Evolutionary conservation across 2,113 vertebrate genomes (phyloP).

Genomic region (Calcarius ornatus): DNA sequence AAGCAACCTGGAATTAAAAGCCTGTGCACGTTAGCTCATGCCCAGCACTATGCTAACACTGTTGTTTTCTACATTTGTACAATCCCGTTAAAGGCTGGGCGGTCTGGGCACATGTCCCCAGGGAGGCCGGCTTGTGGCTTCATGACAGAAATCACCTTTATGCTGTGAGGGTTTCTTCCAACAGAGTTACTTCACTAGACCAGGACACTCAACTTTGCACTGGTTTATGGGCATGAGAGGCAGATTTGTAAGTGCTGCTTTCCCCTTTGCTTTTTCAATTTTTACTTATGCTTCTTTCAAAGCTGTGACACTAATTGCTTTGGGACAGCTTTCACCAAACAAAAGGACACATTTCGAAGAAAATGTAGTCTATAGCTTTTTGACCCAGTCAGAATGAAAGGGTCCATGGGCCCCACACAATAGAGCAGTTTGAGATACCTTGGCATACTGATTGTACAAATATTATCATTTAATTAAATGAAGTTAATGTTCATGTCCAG

Average conservation of each 20-base stretch:
- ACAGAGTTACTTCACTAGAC: neutral
- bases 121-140: neutral
- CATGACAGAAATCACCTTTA: neutral
- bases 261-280: neutral
- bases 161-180: neutral
- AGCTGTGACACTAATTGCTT: neutral
- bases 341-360: neutral
- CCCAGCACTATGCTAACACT: neutral
- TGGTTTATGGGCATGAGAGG: neutral
- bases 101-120: rapidly evolving
- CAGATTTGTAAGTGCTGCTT: neutral
- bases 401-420: neutral
- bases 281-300: neutral
- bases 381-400: neutral
- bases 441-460: neutral
- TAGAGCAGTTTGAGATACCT: neutral
- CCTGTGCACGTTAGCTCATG: neutral
- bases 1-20: neutral
- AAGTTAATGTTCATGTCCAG: neutral
- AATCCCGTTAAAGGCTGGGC: rapidly evolving
- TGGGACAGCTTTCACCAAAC: neutral
- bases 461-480: slow-evolving; percentile 13
- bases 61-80: neutral
- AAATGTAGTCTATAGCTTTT: neutral
- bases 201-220: neutral